Evolutionary conservation across 2,797 vertebrate genomes (phyloP), one percentile per base, ranked within the genome.

Genomic region (Brotula barbata): DNA sequence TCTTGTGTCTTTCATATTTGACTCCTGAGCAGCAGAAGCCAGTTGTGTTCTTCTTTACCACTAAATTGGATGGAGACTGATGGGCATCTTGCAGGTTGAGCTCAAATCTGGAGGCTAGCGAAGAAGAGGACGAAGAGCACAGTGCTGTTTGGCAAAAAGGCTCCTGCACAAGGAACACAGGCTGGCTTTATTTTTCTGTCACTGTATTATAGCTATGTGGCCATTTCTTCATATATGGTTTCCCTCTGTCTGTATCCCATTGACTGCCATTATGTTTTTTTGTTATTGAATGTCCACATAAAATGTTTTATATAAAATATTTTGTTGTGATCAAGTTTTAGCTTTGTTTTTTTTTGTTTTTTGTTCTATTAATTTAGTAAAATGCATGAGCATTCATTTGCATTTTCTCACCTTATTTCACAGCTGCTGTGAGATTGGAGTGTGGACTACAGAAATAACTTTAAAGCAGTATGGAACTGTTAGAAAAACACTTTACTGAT

Each of bases 231-330:
- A 86, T 86, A 84, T 87, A 85, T 85, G 81, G 78, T 88, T 90
- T 87, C 68, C 77, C 80, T 84, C 58, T 77, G 71, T 84, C 83
- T 82, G 46, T 77, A 77, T 66, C 75, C 77, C 77, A 75, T 89
- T 89, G 85, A 90, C 87, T 90, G 89, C 89, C 90, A 87, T 66
- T 71, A 50, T 74, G 15, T 22, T 49, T 52, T 83, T 88, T 92
- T 89, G 88, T 92, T 89, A 91, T 89, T 92, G 89, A 91, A 91
- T 92, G 90, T 91, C 88, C 88, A 90, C 90, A 91, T 90, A 88
- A 91, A 91, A 83, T 85, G 90, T 90, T 92, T 92, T 90, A 88
- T 90, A 91, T 89, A 88, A 89, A 89, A 86, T 73, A 73, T 89
- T 89, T 84, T 85, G 87, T 90, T 88, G 83, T 90, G 85, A 84